Conservation (phyloP, 2,888 invertebrate genomes). For the Neoaliturus tenellus region DNA sequence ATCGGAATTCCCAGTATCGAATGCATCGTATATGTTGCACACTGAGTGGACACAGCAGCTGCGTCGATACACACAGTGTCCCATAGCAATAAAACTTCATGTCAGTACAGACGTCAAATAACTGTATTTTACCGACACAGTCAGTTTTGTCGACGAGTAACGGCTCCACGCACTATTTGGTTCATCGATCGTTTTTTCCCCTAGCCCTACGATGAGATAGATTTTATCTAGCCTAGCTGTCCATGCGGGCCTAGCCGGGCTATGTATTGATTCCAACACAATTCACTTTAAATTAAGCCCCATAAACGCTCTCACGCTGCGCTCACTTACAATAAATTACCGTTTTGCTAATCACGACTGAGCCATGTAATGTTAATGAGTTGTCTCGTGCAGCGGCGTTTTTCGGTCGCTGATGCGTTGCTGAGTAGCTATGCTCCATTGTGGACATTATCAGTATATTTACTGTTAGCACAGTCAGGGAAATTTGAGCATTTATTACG, state of each 20-base stretch:
- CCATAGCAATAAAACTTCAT: constrained; percentile 16
- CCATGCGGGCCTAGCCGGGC: constrained; percentile 25
- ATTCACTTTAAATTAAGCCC: constrained; percentile 46
- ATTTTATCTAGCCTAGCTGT: constrained; percentile 26
- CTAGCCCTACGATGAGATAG: neutral
- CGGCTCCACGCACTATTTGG: constrained; percentile 15
- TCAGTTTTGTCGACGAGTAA: neutral
- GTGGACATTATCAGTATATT: too few relatives aligned
- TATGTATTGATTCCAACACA: constrained; percentile 33
- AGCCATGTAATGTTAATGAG: constrained; percentile 36
- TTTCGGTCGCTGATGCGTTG: neutral
- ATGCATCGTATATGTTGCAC: too few relatives aligned
- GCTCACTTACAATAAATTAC: constrained; percentile 36
- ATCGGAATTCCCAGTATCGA: too few relatives aligned
- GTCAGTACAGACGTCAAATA: constrained; percentile 25
- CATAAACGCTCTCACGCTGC: neutral
- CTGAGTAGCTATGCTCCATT: too few relatives aligned
- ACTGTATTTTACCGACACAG: constrained; percentile 21
- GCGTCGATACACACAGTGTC: neutral
- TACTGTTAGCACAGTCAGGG: too few relatives aligned
- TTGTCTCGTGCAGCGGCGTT: neutral
- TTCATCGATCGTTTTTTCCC: constrained; percentile 29
- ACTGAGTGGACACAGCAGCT: neutral
- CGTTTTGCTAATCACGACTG: constrained; percentile 5
- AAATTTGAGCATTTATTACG: too few relatives aligned